Evolutionary conservation across 2,888 invertebrate species (phyloP).

Genomic region (Sclerodermus sp.): DNA sequence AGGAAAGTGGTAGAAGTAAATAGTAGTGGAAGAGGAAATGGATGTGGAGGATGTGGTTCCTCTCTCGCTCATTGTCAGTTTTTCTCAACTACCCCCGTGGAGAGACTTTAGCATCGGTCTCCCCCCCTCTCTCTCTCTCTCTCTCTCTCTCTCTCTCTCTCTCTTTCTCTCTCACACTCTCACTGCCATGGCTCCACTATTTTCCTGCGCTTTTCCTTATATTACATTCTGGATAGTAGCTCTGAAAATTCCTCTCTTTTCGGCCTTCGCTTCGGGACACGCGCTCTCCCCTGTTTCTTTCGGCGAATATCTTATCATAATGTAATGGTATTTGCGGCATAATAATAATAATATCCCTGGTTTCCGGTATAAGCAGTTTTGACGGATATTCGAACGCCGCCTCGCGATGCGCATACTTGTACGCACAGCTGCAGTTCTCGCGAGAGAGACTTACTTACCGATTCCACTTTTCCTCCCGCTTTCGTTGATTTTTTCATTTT

Average conservation of each 20-base stretch:
- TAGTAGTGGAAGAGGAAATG: too few species aligned
- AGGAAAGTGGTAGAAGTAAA: neutral
- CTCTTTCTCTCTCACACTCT: too few species aligned
- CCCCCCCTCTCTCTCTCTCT: too few species aligned
- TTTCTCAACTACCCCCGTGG: too few species aligned
- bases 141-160: too few species aligned
- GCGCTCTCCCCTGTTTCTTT: conserved; percentile 42
- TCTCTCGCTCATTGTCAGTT: neutral
- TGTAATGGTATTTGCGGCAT: conserved; percentile 35
- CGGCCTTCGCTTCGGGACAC: neutral
- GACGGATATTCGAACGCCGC: conserved; percentile 27
- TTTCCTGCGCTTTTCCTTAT: conserved; percentile 46
- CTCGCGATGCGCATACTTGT: conserved; percentile 19
- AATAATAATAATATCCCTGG: too few species aligned
- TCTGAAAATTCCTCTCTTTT: conserved; percentile 44
- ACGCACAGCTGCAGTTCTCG: too few species aligned
- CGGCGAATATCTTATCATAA: conserved; percentile 55
- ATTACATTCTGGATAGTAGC: conserved; percentile 49
- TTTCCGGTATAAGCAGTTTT: conserved; percentile 24
- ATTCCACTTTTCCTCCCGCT: too few species aligned
- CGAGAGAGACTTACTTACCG: too few species aligned
- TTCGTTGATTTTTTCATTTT: too few species aligned
- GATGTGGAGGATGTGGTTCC: too few species aligned
- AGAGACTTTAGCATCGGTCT: too few species aligned
- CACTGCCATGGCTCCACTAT: conserved; percentile 37